Evolutionary conservation across 92 coral and sea anemone genomes (phyloP).

Genomic region (Parazoanthus darwini): DNA sequence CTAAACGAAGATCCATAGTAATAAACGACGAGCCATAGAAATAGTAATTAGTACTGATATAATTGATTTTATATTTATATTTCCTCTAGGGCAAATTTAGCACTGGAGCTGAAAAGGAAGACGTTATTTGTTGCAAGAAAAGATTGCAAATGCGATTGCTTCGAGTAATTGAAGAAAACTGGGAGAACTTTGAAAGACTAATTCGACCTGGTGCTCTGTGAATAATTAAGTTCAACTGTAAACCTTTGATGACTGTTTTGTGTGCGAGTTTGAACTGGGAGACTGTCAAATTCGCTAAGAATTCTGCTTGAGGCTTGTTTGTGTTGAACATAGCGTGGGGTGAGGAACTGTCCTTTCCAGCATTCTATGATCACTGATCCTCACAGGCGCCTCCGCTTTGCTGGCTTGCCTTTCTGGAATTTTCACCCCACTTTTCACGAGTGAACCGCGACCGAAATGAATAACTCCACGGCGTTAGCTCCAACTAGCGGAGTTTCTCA

Average conservation of each 20-base stretch:
- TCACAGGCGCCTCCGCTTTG: not conserved
- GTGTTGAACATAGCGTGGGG: not conserved
- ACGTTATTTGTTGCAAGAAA: not conserved
- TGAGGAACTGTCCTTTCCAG: not conserved
- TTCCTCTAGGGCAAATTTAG: slow-evolving; percentile 25
- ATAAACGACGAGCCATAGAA: not conserved
- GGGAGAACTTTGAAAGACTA: not conserved
- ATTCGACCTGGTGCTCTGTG: not conserved
- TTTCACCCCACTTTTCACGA: not conserved
- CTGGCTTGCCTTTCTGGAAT: not conserved
- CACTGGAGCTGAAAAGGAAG: not conserved
- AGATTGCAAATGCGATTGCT: not conserved
- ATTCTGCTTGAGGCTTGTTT: slow-evolving; percentile 29
- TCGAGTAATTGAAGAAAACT: not conserved
- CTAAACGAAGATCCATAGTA: not conserved
- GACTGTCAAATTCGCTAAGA: not conserved
- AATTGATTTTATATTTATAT: slow-evolving; percentile 11
- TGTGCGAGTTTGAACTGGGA: not conserved
- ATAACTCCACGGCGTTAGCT: slow-evolving; percentile 15
- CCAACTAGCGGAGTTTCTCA: not conserved
- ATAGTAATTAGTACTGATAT: not conserved
- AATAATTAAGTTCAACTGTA: not conserved
- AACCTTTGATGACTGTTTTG: not conserved
- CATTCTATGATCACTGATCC: not conserved
- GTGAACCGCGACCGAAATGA: not conserved